Evolutionary conservation across 1,140 invertebrate genomes (phyloP).

Genomic region (Ceratosolen solmsi): DNA sequence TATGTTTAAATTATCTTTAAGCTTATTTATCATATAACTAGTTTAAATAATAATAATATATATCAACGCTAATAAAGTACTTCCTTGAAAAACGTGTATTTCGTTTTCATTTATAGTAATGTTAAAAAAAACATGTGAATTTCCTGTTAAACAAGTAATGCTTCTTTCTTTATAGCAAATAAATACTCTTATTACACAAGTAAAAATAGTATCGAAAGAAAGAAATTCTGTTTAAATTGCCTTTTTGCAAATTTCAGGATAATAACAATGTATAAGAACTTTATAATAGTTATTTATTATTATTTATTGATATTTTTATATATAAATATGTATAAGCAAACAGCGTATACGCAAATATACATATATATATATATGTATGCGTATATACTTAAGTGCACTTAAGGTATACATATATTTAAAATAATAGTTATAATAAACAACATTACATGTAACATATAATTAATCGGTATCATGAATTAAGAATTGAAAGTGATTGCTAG

Average conservation of each 20-base stretch:
- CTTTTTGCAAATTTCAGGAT: too few species aligned
- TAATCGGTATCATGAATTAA: background rate
- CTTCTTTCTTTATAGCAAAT: background rate
- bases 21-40: background rate
- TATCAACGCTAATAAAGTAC: slow-evolving; percentile 12
- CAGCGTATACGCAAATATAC: too few species aligned
- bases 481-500: slow-evolving; percentile 62
- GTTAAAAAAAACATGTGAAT: slow-evolving; percentile 21
- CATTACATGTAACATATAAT: background rate
- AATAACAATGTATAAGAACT: background rate
- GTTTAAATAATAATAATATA: background rate
- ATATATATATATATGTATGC: too few species aligned
- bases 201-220: background rate
- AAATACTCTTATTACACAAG: background rate
- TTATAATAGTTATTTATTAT: background rate
- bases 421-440: too few species aligned
- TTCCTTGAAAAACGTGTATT: slow-evolving; percentile 24
- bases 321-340: too few species aligned
- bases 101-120: slow-evolving; percentile 34
- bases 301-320: too few species aligned
- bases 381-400: too few species aligned
- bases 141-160: slow-evolving; percentile 29
- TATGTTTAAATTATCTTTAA: background rate
- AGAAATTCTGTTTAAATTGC: too few species aligned
- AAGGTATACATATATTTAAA: too few species aligned